These are phyloP conservation scores for Trissonchulus sp. DNA, from an alignment of 2,888 invertebrate genomes.

Conservation along the genomic window DNA sequence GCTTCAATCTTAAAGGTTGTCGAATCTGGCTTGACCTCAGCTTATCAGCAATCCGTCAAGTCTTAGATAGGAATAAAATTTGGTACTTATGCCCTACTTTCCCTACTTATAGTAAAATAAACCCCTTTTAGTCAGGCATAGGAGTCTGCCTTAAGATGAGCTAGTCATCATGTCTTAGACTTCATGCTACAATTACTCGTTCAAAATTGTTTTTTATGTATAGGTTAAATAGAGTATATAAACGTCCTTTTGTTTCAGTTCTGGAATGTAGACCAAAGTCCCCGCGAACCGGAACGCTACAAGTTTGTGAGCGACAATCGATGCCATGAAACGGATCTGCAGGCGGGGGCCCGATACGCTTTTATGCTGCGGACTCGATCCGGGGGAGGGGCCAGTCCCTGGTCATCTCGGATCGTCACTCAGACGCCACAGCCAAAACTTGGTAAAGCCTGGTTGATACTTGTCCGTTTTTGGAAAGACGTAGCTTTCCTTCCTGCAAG, in stretches of 20 bases:
- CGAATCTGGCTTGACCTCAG: too few species aligned
- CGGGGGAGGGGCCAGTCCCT: constrained; percentile 47
- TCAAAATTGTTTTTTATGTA: constrained; percentile 25
- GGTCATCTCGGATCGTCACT: constrained; percentile 40
- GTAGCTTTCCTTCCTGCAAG: too few species aligned
- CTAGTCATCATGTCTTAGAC: background rate
- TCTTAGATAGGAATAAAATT: too few species aligned
- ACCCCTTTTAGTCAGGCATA: too few species aligned
- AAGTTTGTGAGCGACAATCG: background rate
- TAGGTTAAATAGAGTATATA: background rate
- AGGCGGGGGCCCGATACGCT: constrained; percentile 23
- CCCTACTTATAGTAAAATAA: too few species aligned
- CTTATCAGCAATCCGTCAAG: too few species aligned
- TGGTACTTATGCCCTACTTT: too few species aligned
- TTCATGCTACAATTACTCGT: background rate
- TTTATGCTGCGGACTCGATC: constrained; percentile 41
- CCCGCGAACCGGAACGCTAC: constrained; percentile 23
- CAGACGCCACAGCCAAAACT: background rate
- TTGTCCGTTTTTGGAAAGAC: too few species aligned
- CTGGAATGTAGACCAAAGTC: constrained; percentile 32
- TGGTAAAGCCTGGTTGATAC: too few species aligned
- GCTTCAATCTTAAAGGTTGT: too few species aligned
- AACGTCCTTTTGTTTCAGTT: constrained; percentile 29
- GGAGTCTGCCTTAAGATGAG: too few species aligned
- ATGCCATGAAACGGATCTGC: constrained; percentile 9